Conservation (phyloP, 1,140 invertebrate species). For the Latrodectus geometricus region DNA sequence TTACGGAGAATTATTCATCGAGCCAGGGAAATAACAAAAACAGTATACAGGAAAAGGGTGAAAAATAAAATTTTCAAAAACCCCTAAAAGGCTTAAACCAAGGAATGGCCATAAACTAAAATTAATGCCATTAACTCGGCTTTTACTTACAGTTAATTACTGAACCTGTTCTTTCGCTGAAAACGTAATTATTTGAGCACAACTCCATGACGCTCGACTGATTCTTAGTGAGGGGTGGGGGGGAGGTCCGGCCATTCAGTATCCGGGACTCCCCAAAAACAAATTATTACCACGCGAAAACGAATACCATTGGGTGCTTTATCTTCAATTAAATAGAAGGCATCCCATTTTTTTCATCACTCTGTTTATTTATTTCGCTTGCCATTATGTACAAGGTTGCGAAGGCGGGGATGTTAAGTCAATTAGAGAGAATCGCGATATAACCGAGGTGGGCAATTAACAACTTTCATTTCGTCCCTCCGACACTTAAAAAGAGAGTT, state of each 20-base stretch:
- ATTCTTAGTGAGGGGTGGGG: slow-evolving; percentile 7
- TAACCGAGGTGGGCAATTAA: slow-evolving; percentile 55
- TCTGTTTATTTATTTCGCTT: slow-evolving; percentile 4
- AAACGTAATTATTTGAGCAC: slow-evolving; percentile 59
- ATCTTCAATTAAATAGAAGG: slow-evolving; percentile 57
- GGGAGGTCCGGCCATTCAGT: slow-evolving; percentile 23
- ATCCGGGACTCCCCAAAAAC: slow-evolving; percentile 40
- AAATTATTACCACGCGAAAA: slow-evolving; percentile 56
- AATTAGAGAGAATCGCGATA: slow-evolving; percentile 56
- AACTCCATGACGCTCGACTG: slow-evolving; percentile 39
- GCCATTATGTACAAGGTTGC: slow-evolving; percentile 22
- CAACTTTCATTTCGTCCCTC: slow-evolving; percentile 52
- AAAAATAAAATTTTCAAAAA: slow-evolving; percentile 1
- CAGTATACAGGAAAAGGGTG: no score
- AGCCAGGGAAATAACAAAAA: no score
- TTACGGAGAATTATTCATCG: no score
- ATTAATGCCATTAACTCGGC: slow-evolving; percentile 60
- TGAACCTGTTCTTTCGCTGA: slow-evolving; percentile 53
- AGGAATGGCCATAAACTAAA: slow-evolving; percentile 56
- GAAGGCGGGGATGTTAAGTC: slow-evolving; percentile 53
- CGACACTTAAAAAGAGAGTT: slow-evolving; percentile 60
- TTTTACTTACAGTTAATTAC: slow-evolving; percentile 62
- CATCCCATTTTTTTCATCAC: slow-evolving; percentile 18
- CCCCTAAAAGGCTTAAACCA: slow-evolving; percentile 2
- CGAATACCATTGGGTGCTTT: slow-evolving; percentile 58